Evolutionary conservation across 2,888 invertebrate genomes (phyloP), one percentile per base, ranked within the genome.

Genomic region (Drosophila robusta): DNA sequence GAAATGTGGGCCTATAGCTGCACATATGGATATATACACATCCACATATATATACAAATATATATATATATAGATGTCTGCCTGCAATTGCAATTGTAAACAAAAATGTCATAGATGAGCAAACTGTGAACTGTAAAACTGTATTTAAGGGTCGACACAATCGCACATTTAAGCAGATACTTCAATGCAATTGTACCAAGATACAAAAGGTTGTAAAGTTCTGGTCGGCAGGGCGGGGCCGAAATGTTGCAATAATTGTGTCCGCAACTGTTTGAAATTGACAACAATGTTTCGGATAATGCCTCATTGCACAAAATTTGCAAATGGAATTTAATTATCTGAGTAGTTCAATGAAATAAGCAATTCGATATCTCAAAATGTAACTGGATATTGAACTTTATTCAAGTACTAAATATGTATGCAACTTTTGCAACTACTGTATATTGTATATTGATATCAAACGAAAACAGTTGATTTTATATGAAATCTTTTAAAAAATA

Each of bases 61-160:
- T 24, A 2, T 22, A 8, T 55, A 1, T n/a, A 3, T 26, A 4
- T 29, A 12, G 9, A 12, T n/a, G 11, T n/a, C 9, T 24, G 32
- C 54, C 54, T 64, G 65, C 70, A 65, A 55, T 65, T 61, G 61
- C 51, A 73, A 56, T 56, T 62, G 71, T 67, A 56, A 56, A 62
- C 74, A 73, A 56, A 65, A 65, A 49, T 60, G 47, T 54, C 39
- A 65, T 34, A 41, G 49, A 50, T 50, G 68, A 47, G 41, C 42
- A 67, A 38, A 18, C 39, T 57, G 44, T 36, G 16, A 41, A 36
- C 47, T 29, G 34, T 44, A 29, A 63, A 45, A 63, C 34, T 26
- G 18, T 61, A 51, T 62, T 51, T 46, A 29, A 42, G 38, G 14
- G 26, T 39, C 38, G 29, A n/a, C 34, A 39, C 41, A 52, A 14